Evolutionary conservation across 2,113 vertebrate genomes (phyloP).

Genomic region (Oryzias javanicus): DNA sequence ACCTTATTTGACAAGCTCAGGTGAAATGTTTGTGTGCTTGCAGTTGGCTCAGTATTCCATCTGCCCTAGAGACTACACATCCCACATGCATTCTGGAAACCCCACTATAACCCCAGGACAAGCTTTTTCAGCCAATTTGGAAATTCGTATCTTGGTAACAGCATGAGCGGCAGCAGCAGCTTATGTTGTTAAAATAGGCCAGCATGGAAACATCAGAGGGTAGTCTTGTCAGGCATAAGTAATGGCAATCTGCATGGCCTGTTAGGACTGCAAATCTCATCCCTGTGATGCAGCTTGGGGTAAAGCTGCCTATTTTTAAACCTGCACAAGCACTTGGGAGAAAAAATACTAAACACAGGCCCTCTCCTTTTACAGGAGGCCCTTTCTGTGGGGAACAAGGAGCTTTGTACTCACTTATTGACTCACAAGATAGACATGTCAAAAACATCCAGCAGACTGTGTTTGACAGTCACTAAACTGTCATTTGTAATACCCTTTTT

Average conservation of each 20-base stretch:
- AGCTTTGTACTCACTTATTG: conserved; percentile 4
- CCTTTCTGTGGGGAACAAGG: conserved; percentile 22
- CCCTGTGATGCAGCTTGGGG: conserved; percentile 72
- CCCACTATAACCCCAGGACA: conserved; percentile 70
- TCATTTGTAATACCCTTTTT: too few relatives aligned
- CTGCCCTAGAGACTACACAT: conserved; percentile 41
- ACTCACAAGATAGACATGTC: conserved; percentile 5
- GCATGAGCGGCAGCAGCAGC: conserved; percentile 66
- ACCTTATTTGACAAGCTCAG: conserved; percentile 42
- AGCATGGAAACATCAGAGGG: conserved; percentile 79
- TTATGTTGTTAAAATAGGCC: conserved; percentile 82
- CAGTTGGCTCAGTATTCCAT: conserved; percentile 43
- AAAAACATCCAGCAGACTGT: neutral
- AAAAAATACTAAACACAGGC: conserved; percentile 49
- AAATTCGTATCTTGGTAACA: conserved; percentile 65
- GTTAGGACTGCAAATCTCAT: conserved; percentile 77
- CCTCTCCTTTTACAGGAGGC: conserved; percentile 45
- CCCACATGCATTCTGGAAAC: conserved; percentile 60
- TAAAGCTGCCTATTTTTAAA: conserved; percentile 80
- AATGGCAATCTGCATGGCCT: conserved; percentile 79
- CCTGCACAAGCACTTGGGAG: conserved; percentile 47
- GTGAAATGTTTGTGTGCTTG: conserved; percentile 36
- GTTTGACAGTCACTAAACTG: neutral
- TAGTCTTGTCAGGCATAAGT: conserved; percentile 81
- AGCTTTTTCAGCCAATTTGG: conserved; percentile 73